Percentiles rank a stretch among this genome's conserved stretches.
Evolutionary conservation across 2,113 vertebrate species (phyloP).

Genomic region (Nesoenas mayeri): DNA sequence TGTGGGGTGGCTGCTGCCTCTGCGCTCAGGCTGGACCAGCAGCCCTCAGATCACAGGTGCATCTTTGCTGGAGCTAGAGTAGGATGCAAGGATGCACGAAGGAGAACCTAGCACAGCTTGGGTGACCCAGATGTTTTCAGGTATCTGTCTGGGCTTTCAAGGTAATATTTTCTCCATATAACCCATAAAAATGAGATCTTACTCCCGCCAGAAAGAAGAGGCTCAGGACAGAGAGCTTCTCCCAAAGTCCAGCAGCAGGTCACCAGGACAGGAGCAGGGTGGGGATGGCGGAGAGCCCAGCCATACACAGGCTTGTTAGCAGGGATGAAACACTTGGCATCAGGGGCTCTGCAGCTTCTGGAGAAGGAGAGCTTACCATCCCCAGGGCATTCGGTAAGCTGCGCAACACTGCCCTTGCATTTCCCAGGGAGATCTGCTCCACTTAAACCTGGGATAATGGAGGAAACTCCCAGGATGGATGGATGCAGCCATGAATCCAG

Average conservation of each 20-base stretch:
- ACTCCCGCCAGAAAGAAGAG: not conserved
- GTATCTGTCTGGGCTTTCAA: not conserved
- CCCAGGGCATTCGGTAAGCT: not conserved
- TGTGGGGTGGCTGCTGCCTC: not conserved
- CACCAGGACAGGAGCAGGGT: not conserved
- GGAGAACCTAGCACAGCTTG: not conserved
- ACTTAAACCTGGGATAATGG: not conserved
- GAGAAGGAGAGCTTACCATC: not conserved
- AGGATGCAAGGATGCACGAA: not conserved
- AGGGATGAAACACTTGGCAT: not conserved
- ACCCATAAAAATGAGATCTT: not conserved
- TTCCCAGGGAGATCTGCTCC: not conserved
- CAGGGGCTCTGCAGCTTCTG: not conserved
- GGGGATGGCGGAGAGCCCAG: too few species aligned
- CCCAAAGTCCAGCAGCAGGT: not conserved
- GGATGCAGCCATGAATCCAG: accelerated
- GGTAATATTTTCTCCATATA: not conserved
- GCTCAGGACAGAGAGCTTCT: not conserved
- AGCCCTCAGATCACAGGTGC: not conserved
- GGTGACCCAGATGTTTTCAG: not conserved
- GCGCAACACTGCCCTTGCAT: not conserved
- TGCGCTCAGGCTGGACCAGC: not conserved
- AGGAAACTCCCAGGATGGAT: not conserved
- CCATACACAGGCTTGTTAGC: not conserved
- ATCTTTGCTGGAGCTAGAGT: not conserved